Evolutionary conservation across 2,888 invertebrate genomes (phyloP).

Genomic region (Drosophila ustulata): DNA sequence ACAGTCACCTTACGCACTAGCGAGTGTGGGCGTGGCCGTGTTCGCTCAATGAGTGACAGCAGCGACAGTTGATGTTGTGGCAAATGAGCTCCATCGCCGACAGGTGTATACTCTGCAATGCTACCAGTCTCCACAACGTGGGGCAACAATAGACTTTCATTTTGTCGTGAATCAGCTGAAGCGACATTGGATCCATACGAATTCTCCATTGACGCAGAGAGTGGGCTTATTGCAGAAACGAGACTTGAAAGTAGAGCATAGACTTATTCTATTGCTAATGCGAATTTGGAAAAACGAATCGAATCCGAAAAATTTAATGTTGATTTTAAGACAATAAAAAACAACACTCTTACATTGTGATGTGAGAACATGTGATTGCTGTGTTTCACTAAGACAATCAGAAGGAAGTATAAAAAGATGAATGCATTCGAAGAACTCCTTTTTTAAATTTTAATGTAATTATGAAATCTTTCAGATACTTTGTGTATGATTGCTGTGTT

Average conservation of each 20-base stretch:
- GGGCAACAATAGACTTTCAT: not conserved
- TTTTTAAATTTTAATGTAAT: too few relatives aligned
- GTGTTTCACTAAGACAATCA: not conserved
- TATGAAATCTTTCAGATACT: too few relatives aligned
- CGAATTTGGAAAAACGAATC: slow-evolving; percentile 17
- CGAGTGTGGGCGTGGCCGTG: slow-evolving; percentile 17
- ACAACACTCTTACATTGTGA: not conserved
- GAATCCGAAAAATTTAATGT: slow-evolving; percentile 11
- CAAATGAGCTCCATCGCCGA: slow-evolving; percentile 42
- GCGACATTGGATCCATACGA: slow-evolving; percentile 1
- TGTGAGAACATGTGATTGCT: slow-evolving; percentile 3
- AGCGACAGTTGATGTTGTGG: not conserved
- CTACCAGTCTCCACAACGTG: not conserved
- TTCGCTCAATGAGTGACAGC: slow-evolving; percentile 24
- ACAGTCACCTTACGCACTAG: slow-evolving; percentile 48
- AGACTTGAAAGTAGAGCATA: not conserved
- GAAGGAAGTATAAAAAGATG: too few relatives aligned
- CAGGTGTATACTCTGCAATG: slow-evolving; percentile 29
- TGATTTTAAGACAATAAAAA: not conserved
- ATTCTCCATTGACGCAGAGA: not conserved
- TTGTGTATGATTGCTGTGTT: too few relatives aligned
- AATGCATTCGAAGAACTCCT: too few relatives aligned
- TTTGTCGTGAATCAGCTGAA: not conserved
- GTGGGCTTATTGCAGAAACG: slow-evolving; percentile 2
- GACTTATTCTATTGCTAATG: slow-evolving; percentile 19